These are phyloP conservation scores for Dufourea novaeangliae DNA, from an alignment of 1,140 invertebrate genomes.

Conservation along the genomic window DNA sequence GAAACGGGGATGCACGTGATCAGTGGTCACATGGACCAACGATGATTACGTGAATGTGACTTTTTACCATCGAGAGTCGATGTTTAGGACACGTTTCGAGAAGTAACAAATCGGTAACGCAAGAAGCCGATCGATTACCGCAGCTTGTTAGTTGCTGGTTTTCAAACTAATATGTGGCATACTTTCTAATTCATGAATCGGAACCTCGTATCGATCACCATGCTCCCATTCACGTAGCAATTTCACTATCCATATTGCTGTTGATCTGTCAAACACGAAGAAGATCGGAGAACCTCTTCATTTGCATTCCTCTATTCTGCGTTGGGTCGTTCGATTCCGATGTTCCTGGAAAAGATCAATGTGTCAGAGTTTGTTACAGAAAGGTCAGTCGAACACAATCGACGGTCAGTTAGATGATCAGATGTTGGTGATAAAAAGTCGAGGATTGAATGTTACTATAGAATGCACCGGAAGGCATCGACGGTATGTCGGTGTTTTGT, in stretches of 20 bases:
- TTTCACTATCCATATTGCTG: background rate
- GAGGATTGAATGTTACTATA: background rate
- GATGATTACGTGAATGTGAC: too few species aligned
- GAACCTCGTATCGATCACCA: background rate
- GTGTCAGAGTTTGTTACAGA: background rate
- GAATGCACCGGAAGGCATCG: background rate
- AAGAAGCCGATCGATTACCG: background rate
- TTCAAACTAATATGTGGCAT: background rate
- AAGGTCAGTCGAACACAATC: background rate
- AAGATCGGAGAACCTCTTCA: too few species aligned
- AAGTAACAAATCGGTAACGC: background rate
- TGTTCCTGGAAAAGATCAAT: background rate
- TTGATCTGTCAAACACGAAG: too few species aligned
- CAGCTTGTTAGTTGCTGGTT: background rate
- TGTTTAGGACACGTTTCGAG: too few species aligned
- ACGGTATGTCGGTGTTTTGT: background rate
- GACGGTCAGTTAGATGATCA: background rate
- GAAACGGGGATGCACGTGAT: too few species aligned
- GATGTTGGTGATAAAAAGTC: background rate
- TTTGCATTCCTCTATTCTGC: too few species aligned
- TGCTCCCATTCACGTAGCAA: background rate
- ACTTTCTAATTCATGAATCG: constrained; percentile 12
- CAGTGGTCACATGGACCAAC: too few species aligned
- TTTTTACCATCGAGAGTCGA: too few species aligned
- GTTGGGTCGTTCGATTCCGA: background rate